Percentiles rank a stretch among this genome's conserved stretches.
These are phyloP conservation scores for Ancistrus triradiatus DNA, from an alignment of 2,113 vertebrate species.

Conservation along the genomic window DNA sequence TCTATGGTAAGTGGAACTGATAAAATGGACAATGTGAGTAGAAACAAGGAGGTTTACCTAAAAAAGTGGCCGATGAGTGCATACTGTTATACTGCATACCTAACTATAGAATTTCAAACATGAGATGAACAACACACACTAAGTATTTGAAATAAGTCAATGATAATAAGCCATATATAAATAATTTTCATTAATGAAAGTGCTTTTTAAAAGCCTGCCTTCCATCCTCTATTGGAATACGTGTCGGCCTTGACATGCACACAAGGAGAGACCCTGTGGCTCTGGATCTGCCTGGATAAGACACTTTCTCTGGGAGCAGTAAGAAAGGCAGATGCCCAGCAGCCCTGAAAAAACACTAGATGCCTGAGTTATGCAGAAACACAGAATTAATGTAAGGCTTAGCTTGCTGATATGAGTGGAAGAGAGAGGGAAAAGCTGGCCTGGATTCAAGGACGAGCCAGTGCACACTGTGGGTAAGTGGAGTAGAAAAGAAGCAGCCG, in stretches of 20 bases:
- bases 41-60: too few relatives aligned
- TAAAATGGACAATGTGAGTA: too few relatives aligned
- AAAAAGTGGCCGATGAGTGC: too few relatives aligned
- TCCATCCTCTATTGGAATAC: slow-evolving; percentile 45
- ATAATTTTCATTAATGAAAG: too few relatives aligned
- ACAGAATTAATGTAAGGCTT: slow-evolving; percentile 74
- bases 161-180: background rate
- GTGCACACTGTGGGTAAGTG: slow-evolving; percentile 26
- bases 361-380: slow-evolving; percentile 70
- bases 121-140: background rate
- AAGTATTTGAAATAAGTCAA: too few relatives aligned
- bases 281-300: slow-evolving; percentile 47
- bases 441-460: slow-evolving; percentile 51
- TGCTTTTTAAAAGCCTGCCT: background rate
- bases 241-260: slow-evolving; percentile 48
- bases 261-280: slow-evolving; percentile 20
- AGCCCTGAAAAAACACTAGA: slow-evolving; percentile 56
- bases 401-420: slow-evolving; percentile 59
- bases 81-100: too few relatives aligned
- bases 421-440: slow-evolving; percentile 71
- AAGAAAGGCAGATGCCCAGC: slow-evolving; percentile 53
- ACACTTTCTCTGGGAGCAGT: slow-evolving; percentile 51
- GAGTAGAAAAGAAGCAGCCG: background rate
- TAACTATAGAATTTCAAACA: too few relatives aligned
- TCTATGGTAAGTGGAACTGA: too few relatives aligned